These are phyloP conservation scores for Ethmia dodecea DNA, from an alignment of 2,888 invertebrate species.

Conservation along the genomic window DNA sequence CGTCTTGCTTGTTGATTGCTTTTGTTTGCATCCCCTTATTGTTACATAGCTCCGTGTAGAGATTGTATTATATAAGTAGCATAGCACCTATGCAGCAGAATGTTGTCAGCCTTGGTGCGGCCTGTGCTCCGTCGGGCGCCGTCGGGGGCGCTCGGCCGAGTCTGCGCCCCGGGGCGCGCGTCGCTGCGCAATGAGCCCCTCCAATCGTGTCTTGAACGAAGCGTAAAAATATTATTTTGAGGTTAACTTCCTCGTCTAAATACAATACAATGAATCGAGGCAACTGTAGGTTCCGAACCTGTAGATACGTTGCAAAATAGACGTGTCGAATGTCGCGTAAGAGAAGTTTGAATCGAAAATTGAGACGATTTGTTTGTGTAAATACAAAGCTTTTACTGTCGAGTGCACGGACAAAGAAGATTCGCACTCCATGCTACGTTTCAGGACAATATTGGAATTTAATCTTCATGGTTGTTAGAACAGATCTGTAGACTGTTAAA, in stretches of 20 bases:
- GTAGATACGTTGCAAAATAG: constrained; percentile 36
- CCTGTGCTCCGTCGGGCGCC: constrained; percentile 26
- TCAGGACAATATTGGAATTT: constrained; percentile 40
- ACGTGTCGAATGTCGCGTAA: constrained; percentile 72
- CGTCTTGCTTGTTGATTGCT: constrained; percentile 17
- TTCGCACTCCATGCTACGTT: constrained; percentile 46
- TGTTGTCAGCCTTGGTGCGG: constrained; percentile 18
- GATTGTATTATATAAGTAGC: too few relatives aligned
- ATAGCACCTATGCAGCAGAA: constrained; percentile 22
- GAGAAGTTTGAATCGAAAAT: constrained; percentile 64
- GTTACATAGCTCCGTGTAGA: too few relatives aligned
- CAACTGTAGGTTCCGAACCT: constrained; percentile 36
- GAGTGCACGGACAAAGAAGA: constrained; percentile 76
- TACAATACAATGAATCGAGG: constrained; percentile 46
- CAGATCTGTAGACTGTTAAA: constrained; percentile 37
- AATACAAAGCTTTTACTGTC: constrained; percentile 74
- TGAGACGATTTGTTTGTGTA: constrained; percentile 75
- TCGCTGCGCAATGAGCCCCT: constrained; percentile 45
- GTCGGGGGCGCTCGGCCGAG: constrained; percentile 43
- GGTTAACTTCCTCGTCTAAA: constrained; percentile 56
- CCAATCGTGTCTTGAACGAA: constrained; percentile 66
- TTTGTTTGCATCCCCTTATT: constrained; percentile 23
- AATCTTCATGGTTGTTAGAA: constrained; percentile 45
- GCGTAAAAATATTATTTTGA: constrained; percentile 72
- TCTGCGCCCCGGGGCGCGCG: constrained; percentile 34